Base-by-base conservation (phyloP, 2,113 vertebrate genomes). In the Kryptolebias marmoratus region DNA sequence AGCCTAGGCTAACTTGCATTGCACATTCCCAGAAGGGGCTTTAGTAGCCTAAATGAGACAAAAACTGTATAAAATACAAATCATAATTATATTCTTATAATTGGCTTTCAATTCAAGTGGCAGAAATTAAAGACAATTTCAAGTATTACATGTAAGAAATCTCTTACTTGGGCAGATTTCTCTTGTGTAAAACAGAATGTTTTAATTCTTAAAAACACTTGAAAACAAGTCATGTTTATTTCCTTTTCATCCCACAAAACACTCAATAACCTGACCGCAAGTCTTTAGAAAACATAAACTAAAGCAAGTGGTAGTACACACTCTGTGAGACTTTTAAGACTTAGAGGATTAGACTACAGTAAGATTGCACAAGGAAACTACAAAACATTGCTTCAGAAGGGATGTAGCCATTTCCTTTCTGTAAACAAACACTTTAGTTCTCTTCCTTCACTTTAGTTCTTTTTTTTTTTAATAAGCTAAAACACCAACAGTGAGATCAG, bases 351-450 rank as follows among this genome's bases (percentile, higher is more conserved):
- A 42, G 39, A 42, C 5, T 8, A 56, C 30, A 56, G 30, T 56
- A 9, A 11, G 27, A 2, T 55, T 30, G 28, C 15, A 56, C 15
- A 15, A 56, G 9, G 54, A 56, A 31, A 31, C 28, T 56, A 15
- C 45, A 52, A 11, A 9, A 62, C 44, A 15, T 56, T n/a, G 32
- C 27, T 48, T 14, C 8, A 8, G 28, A 31, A 42, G 42, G 77
- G 60, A 58, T 58, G 45, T 1, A 11, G 49, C 73, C 0, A 14
- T 76, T 89, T 87, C 79, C 87, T 62, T 64, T 68, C 13, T n/a
- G 63, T 85, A 87, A 79, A 77, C 59, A 75, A 78, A 80, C 56
- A 69, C 27, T 74, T 11, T 36, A 10, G 12, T 8, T 32, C 27
- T 14, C 28, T 15, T 14, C 28, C 7, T 5, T 55, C 28, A 12